These are phyloP conservation scores for Callorhinus ursinus DNA, from an alignment of 2,113 vertebrate genomes.

Conservation along the genomic window DNA sequence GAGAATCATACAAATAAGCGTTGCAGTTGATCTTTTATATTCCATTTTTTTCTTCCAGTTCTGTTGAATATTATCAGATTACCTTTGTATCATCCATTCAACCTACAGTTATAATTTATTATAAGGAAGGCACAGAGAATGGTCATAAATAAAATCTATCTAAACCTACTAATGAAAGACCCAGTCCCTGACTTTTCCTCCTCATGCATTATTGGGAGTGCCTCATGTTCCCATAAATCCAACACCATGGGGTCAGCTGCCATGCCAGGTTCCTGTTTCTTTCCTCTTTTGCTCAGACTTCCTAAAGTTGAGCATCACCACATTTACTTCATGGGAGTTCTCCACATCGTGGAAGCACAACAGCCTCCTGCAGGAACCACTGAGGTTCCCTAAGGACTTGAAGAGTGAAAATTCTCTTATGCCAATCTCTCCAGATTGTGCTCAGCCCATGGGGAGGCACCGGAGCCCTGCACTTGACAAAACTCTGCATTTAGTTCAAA, in stretches of 20 bases:
- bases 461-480: background rate
- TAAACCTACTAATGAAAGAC: background rate
- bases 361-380: background rate
- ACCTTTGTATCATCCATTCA: background rate
- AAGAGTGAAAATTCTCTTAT: background rate
- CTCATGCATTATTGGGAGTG: background rate
- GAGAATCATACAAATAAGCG: background rate
- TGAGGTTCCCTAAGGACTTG: background rate
- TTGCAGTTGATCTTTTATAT: background rate
- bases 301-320: background rate
- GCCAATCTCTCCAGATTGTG: background rate
- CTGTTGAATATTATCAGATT: background rate
- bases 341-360: no score
- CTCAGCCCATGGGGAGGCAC: background rate
- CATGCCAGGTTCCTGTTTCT: background rate
- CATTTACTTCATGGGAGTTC: background rate
- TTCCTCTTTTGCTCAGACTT: background rate
- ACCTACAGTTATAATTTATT: background rate
- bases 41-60: background rate
- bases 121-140: background rate
- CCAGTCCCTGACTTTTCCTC: background rate
- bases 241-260: background rate
- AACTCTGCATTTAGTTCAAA: background rate
- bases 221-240: background rate
- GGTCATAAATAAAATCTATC: background rate